These are phyloP conservation scores for Nysson spinosus DNA, from an alignment of 2,888 invertebrate genomes.

Conservation along the genomic window DNA sequence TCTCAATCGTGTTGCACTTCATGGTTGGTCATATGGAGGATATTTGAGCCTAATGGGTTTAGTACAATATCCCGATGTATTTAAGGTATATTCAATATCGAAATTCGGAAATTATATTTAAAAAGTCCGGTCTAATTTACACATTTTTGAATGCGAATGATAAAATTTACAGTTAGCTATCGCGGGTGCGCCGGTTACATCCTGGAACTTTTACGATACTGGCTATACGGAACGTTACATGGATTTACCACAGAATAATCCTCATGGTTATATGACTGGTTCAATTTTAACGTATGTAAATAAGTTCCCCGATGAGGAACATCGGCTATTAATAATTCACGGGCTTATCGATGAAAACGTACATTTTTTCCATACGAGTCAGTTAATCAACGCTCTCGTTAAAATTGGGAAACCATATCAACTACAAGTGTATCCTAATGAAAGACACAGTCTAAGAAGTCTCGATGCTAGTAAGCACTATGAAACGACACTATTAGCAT, in stretches of 20 bases:
- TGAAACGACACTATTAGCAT: slow-evolving; percentile 95
- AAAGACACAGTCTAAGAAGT: slow-evolving; percentile 96
- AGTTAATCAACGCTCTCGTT: slow-evolving; percentile 92
- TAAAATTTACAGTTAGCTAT: slow-evolving; percentile 83
- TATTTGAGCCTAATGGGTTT: slow-evolving; percentile 97
- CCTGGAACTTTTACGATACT: slow-evolving; percentile 98
- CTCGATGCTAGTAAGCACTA: slow-evolving; percentile 97
- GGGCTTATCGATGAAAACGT: slow-evolving; percentile 99
- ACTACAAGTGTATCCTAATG: slow-evolving; percentile 96
- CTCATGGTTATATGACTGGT: slow-evolving; percentile 88
- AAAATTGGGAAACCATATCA: slow-evolving; percentile 98
- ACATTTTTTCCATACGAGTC: slow-evolving; percentile 97
- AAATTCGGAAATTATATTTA: no score
- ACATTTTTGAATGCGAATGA: not conserved
- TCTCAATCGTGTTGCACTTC: slow-evolving; percentile 93
- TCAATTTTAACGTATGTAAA: slow-evolving; percentile 91
- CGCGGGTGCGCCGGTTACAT: slow-evolving; percentile 98
- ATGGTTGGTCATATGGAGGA: slow-evolving; percentile 99
- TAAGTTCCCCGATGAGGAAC: slow-evolving; percentile 94
- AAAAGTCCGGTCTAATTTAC: not conserved
- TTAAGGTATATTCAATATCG: slow-evolving; percentile 83
- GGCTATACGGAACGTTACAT: slow-evolving; percentile 99
- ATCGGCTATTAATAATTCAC: slow-evolving; percentile 95
- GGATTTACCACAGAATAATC: slow-evolving; percentile 89
- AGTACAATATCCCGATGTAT: slow-evolving; percentile 93